Percentiles rank a stretch among this genome's conserved stretches.
phyloP scores from a whole-genome alignment of 2,888 invertebrate genomes.

The Horisme vitalbata region DNA sequence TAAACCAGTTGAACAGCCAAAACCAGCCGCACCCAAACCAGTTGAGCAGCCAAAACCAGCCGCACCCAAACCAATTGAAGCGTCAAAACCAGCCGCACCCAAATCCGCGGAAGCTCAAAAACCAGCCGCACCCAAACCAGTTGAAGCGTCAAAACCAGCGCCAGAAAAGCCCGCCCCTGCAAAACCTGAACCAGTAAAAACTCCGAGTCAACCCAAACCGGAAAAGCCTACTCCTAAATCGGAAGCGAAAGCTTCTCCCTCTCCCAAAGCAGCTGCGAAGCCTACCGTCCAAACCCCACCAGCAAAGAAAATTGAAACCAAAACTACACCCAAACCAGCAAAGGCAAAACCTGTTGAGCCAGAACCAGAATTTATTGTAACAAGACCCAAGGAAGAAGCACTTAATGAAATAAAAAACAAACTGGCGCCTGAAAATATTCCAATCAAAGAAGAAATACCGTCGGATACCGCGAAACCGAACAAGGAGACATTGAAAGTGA shows the following conservation, averaged over 20 bases:
- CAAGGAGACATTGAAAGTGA: slow-evolving; percentile 82
- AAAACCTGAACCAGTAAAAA: slow-evolving; percentile 10
- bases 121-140: slow-evolving; percentile 13
- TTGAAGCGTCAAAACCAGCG: slow-evolving; percentile 18
- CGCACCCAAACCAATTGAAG: slow-evolving; percentile 15
- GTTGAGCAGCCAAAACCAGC: slow-evolving; percentile 12
- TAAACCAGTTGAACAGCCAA: slow-evolving; percentile 16
- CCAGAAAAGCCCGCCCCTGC: slow-evolving; percentile 9
- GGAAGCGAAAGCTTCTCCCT: slow-evolving; percentile 22
- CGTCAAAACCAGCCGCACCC: slow-evolving; percentile 9
- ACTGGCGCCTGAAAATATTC: slow-evolving; percentile 56
- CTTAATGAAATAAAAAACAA: slow-evolving; percentile 27
- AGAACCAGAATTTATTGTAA: slow-evolving; percentile 27
- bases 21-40: slow-evolving; percentile 12
- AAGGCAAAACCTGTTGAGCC: slow-evolving; percentile 28
- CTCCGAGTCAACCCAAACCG: slow-evolving; percentile 12
- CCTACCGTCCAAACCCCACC: slow-evolving; percentile 15
- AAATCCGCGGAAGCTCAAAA: slow-evolving; percentile 15
- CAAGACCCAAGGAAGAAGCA: slow-evolving; percentile 25
- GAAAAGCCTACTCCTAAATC: slow-evolving; percentile 32
- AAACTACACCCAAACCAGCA: slow-evolving; percentile 23
- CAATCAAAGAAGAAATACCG: slow-evolving; percentile 80
- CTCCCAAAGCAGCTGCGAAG: slow-evolving; percentile 21
- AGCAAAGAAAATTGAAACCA: slow-evolving; percentile 29
- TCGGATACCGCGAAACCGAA: slow-evolving; percentile 79